These are phyloP conservation scores for Siniperca chuatsi DNA, from an alignment of 2,113 vertebrate species.

Conservation along the genomic window DNA sequence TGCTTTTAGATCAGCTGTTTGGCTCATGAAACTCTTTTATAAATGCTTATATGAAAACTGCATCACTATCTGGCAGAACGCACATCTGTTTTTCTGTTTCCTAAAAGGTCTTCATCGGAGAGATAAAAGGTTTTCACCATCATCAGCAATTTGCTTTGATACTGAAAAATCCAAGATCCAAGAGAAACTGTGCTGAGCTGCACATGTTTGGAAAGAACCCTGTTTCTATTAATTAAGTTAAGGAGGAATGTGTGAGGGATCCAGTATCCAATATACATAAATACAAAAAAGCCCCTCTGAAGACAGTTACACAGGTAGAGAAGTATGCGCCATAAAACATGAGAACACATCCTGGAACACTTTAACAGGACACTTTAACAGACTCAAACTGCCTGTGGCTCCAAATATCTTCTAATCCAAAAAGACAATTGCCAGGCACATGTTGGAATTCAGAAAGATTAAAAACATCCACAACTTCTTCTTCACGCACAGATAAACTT, in stretches of 20 bases:
- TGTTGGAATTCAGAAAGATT: constrained; percentile 37
- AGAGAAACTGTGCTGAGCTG: neutral
- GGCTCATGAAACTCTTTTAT: neutral
- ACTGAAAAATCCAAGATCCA: neutral
- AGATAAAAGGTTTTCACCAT: neutral
- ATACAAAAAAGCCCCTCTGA: constrained; percentile 31
- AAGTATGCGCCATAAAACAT: constrained; percentile 78
- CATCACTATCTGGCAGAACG: neutral
- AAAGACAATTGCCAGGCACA: constrained; percentile 43
- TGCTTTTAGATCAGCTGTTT: neutral
- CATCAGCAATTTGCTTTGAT: neutral
- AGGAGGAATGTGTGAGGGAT: constrained; percentile 20
- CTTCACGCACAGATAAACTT: neutral
- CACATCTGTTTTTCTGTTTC: neutral
- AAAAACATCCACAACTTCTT: constrained; percentile 26
- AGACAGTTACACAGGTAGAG: constrained; percentile 76
- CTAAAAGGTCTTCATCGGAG: neutral
- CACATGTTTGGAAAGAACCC: neutral
- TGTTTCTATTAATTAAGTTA: constrained; percentile 12
- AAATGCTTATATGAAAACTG: neutral
- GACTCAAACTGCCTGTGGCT: constrained; percentile 65
- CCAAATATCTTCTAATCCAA: constrained; percentile 54
- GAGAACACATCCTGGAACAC: constrained; percentile 77
- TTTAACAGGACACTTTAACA: constrained; percentile 80
- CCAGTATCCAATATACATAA: constrained; percentile 8